Base-by-base conservation (phyloP, 1,140 invertebrate genomes). In the Drosophila setifemur region DNA sequence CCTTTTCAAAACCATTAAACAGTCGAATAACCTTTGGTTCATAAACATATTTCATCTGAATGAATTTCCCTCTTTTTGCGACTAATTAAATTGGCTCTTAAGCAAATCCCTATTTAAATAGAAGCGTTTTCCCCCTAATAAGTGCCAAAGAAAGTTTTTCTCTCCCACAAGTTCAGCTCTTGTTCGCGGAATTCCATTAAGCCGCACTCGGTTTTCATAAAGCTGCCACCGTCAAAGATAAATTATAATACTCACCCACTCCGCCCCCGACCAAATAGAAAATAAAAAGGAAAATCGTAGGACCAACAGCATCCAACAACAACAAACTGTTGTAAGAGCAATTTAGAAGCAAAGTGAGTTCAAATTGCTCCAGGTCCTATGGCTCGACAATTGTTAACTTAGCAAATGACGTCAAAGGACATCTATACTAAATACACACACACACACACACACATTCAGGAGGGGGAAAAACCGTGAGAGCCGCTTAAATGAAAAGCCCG, bases 321-420 rank as follows among this genome's bases (percentile, higher is more conserved):
- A 48, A 39, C 6, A 29, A 60, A 64, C 31, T 53, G 54, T 43
- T 43, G 45, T 73, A 82, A 60, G 53, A 75, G 78, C 63, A 83
- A 73, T 83, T 61, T 69, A 37, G 16, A 23, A 19, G 19, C 29
- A 58, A 58, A 69, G 37, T 50, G 53, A 66, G 58, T 73, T 53
- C 61, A 68, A 76, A 82, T 69, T 60, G 57, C 29, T 50, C 45
- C 40, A 55, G 49, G 26, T 43, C 5, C 12, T 57, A 35, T 11
- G 8, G 25, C 18, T 16, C 12, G 26, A 9, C 26, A 9, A 7
- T 61, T 83, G 73, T 70, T 83, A 53, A 76, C 69, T 60, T 29
- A 47, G 33, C 57, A 69, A 78, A 83, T 83, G 78, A 83, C 78
- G 78, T 83, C 79, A 83, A 83, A 82, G 78, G 68, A 57, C 48